These are phyloP conservation scores for Pentalonia nigronervosa DNA, from an alignment of 1,140 invertebrate species.

Conservation along the genomic window DNA sequence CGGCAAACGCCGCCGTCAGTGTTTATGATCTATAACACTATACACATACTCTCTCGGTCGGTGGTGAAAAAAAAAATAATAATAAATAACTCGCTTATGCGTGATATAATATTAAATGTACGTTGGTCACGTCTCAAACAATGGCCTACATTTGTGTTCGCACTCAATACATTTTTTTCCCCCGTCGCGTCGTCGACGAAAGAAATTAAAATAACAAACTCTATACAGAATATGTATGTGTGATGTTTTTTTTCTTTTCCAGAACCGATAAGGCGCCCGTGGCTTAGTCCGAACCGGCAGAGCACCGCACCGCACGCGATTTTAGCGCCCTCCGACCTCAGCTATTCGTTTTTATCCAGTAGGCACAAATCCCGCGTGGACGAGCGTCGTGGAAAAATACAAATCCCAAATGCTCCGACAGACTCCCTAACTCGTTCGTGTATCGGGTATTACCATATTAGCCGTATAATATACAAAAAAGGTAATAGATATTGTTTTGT, in stretches of 20 bases:
- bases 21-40: background rate
- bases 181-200: slow-evolving; percentile 32
- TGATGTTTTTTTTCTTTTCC: slow-evolving; percentile 49
- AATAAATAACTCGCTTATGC: slow-evolving; percentile 39
- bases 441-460: too few relatives aligned
- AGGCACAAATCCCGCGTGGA: background rate
- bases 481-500: background rate
- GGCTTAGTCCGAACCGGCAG: slow-evolving; percentile 43
- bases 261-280: slow-evolving; percentile 55
- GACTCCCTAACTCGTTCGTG: background rate
- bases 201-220: slow-evolving; percentile 45
- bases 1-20: slow-evolving; percentile 1
- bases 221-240: slow-evolving; percentile 38
- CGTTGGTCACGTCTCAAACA: slow-evolving; percentile 57
- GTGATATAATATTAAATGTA: slow-evolving; percentile 1
- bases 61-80: slow-evolving; percentile 13
- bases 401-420: background rate
- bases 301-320: slow-evolving; percentile 21
- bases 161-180: slow-evolving; percentile 10
- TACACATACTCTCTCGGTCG: background rate
- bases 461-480: background rate
- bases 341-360: background rate
- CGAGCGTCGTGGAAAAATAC: background rate
- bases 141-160: slow-evolving; percentile 55
- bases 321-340: background rate